Evolutionary conservation across 92 coral and sea anemone genomes (phyloP), one percentile per base, ranked within the genome.

Genomic region (Pocillopora meandrina): DNA sequence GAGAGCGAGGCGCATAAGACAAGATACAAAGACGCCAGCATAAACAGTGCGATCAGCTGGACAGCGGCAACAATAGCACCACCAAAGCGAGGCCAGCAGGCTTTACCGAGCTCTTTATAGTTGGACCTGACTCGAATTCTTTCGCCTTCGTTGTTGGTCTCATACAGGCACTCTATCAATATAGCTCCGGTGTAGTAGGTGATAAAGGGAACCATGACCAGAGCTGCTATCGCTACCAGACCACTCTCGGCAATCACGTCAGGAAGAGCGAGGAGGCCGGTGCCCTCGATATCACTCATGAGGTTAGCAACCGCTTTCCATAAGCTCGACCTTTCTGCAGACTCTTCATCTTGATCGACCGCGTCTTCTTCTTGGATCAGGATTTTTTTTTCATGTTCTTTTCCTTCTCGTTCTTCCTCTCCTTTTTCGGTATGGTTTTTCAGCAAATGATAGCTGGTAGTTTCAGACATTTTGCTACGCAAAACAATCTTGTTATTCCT

Each of bases 61-160:
- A 84, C 65, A 34, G 82, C 80, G 23, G 86, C 86, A 21, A 85
- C 94, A 20, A 84, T 71, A 7, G 31, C 33, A 10, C 87, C 89
- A 18, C 91, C 94, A 56, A 87, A 91, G 5, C 83, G 82, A 74
- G 94, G 94, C 87, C 86, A 84, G 17, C 87, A 74, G 13, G 94
- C 88, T 64, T 69, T 82, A 5, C 88, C 93, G 70, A 91, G 82
- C 61, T 87, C 91, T 33, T 75, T 77, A 73, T 91, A 91, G 67
- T 85, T 85, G 20, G 79, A 73, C 72, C 94, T 76, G 56, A 88
- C 81, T 2, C 94, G 89, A 14, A 91, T 79, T 81, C 83, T 89
- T 60, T 75, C 73, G 67, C 76, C 89, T 5, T 76, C 65, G 65
- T 61, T 67, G 61, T 80, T 71, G 17, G 80, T 81, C 47, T 80